Conservation (phyloP, 2,888 invertebrate genomes). For the Drosophila stalkeri region DNA sequence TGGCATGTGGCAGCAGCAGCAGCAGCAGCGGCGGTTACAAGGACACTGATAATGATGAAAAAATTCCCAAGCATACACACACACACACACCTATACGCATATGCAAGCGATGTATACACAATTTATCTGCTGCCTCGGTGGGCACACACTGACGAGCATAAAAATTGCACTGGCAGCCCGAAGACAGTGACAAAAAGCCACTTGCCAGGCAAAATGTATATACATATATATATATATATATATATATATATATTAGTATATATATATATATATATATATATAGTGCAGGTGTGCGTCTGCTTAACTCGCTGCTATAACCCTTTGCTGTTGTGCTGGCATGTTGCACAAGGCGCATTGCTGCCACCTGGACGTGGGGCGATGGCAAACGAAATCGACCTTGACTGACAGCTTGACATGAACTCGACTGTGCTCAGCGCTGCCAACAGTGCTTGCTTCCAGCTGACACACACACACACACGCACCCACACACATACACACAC, state of each 20-base stretch:
- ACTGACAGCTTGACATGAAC: conserved; percentile 80
- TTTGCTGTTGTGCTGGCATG: conserved; percentile 40
- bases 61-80: conserved; percentile 55
- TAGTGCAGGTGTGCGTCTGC: conserved; percentile 15
- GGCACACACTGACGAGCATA: conserved; percentile 57
- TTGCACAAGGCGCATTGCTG: conserved; percentile 56
- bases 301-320: conserved; percentile 16
- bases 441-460: conserved; percentile 18
- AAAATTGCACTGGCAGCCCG: conserved; percentile 74
- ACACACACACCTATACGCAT: conserved; percentile 7
- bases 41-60: conserved; percentile 79
- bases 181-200: conserved; percentile 78
- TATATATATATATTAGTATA: conserved; percentile 10
- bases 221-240: conserved; percentile 7
- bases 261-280: conserved; percentile 17
- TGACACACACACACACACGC: conserved; percentile 6
- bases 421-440: conserved; percentile 67
- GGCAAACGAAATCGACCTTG: conserved; percentile 76
- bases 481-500: conserved; percentile 4
- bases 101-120: conserved; percentile 29
- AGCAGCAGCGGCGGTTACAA: conserved; percentile 59
- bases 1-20: conserved; percentile 72
- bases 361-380: conserved; percentile 37
- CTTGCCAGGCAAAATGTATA: conserved; percentile 57
- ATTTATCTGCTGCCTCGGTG: conserved; percentile 50